A percentile compares a stretch with the other conserved stretches of the same genome.
Conservation (phyloP, 1,140 invertebrate genomes). For the Nephila pilipes region DNA sequence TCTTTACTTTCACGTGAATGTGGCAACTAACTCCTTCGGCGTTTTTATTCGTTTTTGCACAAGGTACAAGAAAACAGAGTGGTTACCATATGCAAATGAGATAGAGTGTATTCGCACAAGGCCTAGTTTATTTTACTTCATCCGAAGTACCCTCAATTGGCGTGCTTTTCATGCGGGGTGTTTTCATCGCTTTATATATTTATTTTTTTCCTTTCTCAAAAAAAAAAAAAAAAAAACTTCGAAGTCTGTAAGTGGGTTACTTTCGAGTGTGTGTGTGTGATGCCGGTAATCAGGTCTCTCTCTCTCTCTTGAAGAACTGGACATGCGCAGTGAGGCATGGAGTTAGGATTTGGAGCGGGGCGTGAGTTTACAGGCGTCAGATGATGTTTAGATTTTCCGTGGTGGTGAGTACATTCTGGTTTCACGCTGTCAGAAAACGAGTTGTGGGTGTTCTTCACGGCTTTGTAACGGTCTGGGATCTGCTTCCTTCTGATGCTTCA, state of each 20-base stretch:
- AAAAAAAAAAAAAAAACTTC: conserved; percentile 16
- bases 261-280: conserved; percentile 21
- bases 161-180: conserved; percentile 19
- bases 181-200: conserved; percentile 8
- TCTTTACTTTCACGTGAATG: not conserved
- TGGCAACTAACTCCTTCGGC: not conserved
- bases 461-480: not conserved
- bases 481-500: not conserved
- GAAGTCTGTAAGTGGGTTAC: conserved; percentile 21
- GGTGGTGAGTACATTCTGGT: not conserved
- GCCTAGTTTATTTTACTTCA: conserved; percentile 41
- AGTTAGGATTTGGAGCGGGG: conserved; percentile 60
- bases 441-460: conserved; percentile 7
- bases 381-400: not conserved
- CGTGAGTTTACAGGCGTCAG: not conserved
- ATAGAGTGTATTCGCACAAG: conserved; percentile 3
- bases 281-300: conserved; percentile 70
- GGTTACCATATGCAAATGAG: not conserved
- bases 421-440: not conserved
- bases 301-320: conserved; percentile 52
- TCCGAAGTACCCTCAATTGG: conserved; percentile 47
- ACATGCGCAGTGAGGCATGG: conserved; percentile 44
- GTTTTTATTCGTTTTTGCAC: not conserved
- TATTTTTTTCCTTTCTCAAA: conserved; percentile 15
- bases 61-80: not conserved